Evolutionary conservation across 2,888 invertebrate species (phyloP), one percentile per base, ranked within the genome.

Genomic region (Buathra laborator): DNA sequence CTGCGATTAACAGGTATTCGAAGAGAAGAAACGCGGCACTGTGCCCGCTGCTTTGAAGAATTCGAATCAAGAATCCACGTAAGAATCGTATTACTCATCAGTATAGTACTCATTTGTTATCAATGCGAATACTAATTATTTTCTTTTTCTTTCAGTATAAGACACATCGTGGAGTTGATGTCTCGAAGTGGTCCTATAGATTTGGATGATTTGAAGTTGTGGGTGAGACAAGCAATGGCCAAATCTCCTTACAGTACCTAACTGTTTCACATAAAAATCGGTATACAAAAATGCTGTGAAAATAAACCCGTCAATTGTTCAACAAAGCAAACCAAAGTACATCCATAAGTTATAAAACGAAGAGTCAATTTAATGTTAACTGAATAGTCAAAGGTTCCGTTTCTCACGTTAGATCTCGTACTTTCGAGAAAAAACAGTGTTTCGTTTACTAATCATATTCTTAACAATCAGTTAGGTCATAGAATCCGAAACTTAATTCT

Each of bases 141-240:
- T 72, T 62, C 43, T 1, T 70, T 32, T 74, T 29, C 24, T 79
- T 85, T 44, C 56, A 86, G 84, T 37, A 70, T 78, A 24, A 71
- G 66, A 3, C 67, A 74, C 2, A 86, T 91, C 4, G 81, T 86
- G 46, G 84, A 89, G 67, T 74, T 81, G 14, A 46, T 87, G 2
- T 53, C 67, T 9, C 24, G 62, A 1, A 29, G 82, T 4, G 76
- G 80, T 4, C 62, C 70, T 37, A 51, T 89, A 10, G 71, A 89
- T 77, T 53, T 88, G 51, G 82, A 87, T 14, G 88, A 89, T 29
- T 24, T 91, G 7, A 88, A 88, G 19, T 66, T 62, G 16, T 87
- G 87, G 82, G 43, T 91, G 4, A 76, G 56, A 19, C 83, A 85
- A 72, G 83, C 80, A 0, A 80, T 87, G 46, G 46, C 32, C 12